Percentiles rank a stretch among this genome's conserved stretches.
These are phyloP conservation scores for Himalopsyche japonica DNA, from an alignment of 2,888 invertebrate genomes.

Conservation along the genomic window DNA sequence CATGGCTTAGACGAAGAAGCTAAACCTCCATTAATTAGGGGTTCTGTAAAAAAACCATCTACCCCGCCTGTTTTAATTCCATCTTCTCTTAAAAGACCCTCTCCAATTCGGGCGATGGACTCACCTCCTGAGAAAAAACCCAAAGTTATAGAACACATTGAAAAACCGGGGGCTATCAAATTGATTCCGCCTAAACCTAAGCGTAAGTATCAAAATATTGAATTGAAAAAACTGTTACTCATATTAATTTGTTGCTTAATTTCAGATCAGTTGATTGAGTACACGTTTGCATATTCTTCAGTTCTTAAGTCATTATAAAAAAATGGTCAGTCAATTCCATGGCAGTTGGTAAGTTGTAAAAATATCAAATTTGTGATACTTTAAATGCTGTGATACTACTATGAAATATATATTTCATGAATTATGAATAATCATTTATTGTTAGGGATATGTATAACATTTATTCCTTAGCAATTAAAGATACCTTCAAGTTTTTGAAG, in stretches of 20 bases:
- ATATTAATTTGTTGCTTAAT: constrained; percentile 50
- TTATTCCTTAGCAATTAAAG: constrained; percentile 6
- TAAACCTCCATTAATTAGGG: constrained; percentile 81
- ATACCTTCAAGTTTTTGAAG: background rate
- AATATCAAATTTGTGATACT: background rate
- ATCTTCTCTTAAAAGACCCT: constrained; percentile 54
- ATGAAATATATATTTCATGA: background rate
- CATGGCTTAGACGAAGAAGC: constrained; percentile 88
- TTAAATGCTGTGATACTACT: background rate
- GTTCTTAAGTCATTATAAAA: background rate
- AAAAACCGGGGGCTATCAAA: constrained; percentile 82
- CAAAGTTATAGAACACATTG: constrained; percentile 65
- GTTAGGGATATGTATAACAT: background rate
- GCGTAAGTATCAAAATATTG: constrained; percentile 72
- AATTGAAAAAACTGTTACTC: constrained; percentile 45
- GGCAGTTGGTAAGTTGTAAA: constrained; percentile 32
- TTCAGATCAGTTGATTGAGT: constrained; percentile 48
- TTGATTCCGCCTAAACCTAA: constrained; percentile 85
- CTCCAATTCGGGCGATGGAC: constrained; percentile 54
- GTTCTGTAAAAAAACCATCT: constrained; percentile 64
- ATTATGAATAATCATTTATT: background rate
- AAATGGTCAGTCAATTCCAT: background rate
- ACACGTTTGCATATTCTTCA: constrained; percentile 9
- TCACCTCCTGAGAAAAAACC: constrained; percentile 77
- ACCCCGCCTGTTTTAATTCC: constrained; percentile 51